Evolutionary conservation across 2,113 vertebrate genomes (phyloP).

Genomic region (Caranx melampygus): DNA sequence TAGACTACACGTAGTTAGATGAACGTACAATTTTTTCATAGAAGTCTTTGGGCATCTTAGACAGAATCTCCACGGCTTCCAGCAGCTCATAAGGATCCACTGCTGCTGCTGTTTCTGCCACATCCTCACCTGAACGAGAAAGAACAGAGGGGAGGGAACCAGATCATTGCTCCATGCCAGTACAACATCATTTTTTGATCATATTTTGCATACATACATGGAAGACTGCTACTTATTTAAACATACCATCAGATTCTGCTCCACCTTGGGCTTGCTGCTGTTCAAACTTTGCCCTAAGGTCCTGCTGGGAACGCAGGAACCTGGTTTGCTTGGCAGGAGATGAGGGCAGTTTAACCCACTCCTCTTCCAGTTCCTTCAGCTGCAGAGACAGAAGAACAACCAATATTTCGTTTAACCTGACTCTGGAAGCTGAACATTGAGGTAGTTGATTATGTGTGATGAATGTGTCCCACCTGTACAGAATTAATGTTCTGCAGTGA

Average conservation of each 20-base stretch:
- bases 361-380: slow-evolving; percentile 98
- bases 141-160: neutral
- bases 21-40: slow-evolving; percentile 97
- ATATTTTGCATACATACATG: too few species aligned
- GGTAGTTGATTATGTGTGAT: neutral
- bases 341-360: slow-evolving; percentile 94
- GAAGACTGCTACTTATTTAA: neutral
- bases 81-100: slow-evolving; percentile 97
- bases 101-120: slow-evolving; percentile 83
- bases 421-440: neutral
- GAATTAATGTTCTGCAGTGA: slow-evolving; percentile 95
- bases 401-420: neutral
- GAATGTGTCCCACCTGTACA: slow-evolving; percentile 87
- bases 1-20: neutral
- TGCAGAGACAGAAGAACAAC: slow-evolving; percentile 58
- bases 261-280: slow-evolving; percentile 91
- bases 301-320: slow-evolving; percentile 98
- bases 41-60: slow-evolving; percentile 98
- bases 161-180: neutral
- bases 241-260: slow-evolving; percentile 89
- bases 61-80: slow-evolving; percentile 96
- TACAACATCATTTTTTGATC: too few species aligned
- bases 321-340: slow-evolving; percentile 89
- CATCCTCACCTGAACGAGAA: slow-evolving; percentile 84
- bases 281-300: slow-evolving; percentile 95